Evolutionary conservation across 1,140 invertebrate species (phyloP), one percentile per base, ranked within the genome.

Genomic region (Nasonia longicornis): DNA sequence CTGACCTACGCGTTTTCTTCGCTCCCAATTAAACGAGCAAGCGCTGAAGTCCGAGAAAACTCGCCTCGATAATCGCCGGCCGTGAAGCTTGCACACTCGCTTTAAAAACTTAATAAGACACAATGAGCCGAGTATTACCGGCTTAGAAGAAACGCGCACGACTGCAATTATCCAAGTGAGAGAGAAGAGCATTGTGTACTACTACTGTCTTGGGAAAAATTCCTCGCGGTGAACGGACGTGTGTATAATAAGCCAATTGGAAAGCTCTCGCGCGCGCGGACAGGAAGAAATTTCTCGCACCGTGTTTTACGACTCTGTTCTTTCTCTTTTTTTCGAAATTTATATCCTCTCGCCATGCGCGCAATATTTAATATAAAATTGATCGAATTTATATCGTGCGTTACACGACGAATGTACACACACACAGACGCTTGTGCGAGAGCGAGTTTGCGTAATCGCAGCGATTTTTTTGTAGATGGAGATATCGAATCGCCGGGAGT

Each of bases 61-160:
- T 45, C 38, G 58, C 35, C 74, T 35, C 20, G 38, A 77, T 22
- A 66, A 58, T 58, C 52, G 52, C 7, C 14, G 58, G n/a, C 20
- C 35, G 58, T 63, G 26, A 52, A 77, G 45, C 52, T 58, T 11
- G n/a, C 2, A 29, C 20, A 22, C 52, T 26, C 0, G 10, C 48
- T 11, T 63, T 22, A 79, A 79, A 42, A 79, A 72, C 69, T 72
- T 79, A 79, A 72, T 79, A 72, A 38, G 77, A 79, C 77, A 72
- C 52, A 58, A 58, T 58, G 20, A 58, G 20, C 52, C 52, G 16
- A 0, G 52, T 7, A 58, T 58, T 58, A 58, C 20, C 20, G 4
- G 52, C 52, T 14, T 20, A 58, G 52, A 58, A 58, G 52, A 58
- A 58, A 20, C 52, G 20, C 48, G 48, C 52, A 4, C 45, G 45